Base-by-base conservation (phyloP, 2,797 vertebrate species). In the Typhlichthys eigenmanni region DNA sequence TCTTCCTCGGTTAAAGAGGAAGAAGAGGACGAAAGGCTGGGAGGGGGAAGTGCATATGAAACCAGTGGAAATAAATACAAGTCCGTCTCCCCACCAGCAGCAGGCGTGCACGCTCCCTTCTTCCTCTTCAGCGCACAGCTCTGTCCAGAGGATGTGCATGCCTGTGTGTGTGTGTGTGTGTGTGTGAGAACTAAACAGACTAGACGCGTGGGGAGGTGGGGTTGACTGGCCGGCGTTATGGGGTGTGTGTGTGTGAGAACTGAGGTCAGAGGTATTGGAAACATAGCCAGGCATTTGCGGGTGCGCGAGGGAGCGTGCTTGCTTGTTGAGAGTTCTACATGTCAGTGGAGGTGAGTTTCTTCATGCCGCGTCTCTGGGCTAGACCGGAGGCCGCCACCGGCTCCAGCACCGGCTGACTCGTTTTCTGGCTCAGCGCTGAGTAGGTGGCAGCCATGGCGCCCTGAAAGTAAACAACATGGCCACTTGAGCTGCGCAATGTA, bases 281-380 rank as follows among this genome's bases (percentile, higher is more conserved):
- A 5, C 60, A 68, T 60, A 14, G 16, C 13, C 34, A 46, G 46
- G 55, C 57, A 53, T 68, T 34, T 48, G 53, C 47, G 48, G 46
- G 64, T 49, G 64, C 68, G 72, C 76, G 75, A 19, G 47, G 52
- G 60, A 47, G 47, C 61, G 60, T 55, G 55, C 47, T 63, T 59
- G 70, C 55, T 68, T 66, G 75, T 77, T 14, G 29, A 38, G 13
- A 7, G 68, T 89, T 29, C 93, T 96, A 98, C 89, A 98, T 95
- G 92, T 96, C 96, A 70, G 95, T 98, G 72, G 96, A 97, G 62
- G 95, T 96, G 90, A 94, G 91, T 75, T 98, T 99, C 94, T 99
- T 99, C 96, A 98, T 97, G 91, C 95, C 96, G 83, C 96, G 92
- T 80, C 96, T 91, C 89, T 98, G 96, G 89, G 97, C 96, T 89